Evolutionary conservation across 2,797 vertebrate species (phyloP).

Genomic region (Takifugu ocellatus): DNA sequence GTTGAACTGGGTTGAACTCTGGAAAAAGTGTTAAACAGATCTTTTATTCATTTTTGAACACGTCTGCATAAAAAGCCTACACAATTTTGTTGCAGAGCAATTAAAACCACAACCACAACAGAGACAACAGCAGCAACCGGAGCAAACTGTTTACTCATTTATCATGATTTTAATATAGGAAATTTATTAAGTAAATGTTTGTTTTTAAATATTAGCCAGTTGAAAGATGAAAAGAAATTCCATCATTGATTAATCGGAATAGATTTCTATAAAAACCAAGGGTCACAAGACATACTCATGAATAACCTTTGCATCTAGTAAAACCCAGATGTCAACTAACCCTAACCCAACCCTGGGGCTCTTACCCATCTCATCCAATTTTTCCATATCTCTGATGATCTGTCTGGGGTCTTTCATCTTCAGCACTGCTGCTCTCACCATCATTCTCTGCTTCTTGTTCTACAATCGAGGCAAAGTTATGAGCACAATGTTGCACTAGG

Average conservation of each 20-base stretch:
- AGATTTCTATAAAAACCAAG: not conserved
- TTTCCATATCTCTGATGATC: slow-evolving; percentile 98
- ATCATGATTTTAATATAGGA: too few relatives aligned
- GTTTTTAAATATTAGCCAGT: too few relatives aligned
- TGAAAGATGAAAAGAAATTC: not conserved
- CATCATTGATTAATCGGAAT: not conserved
- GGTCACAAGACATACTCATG: too few relatives aligned
- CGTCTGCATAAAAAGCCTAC: too few relatives aligned
- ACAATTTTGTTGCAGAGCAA: too few relatives aligned
- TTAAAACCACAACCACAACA: too few relatives aligned
- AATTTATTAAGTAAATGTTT: too few relatives aligned
- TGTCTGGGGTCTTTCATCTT: slow-evolving; percentile 99
- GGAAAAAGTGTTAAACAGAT: not conserved
- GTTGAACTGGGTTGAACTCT: slow-evolving; percentile 98
- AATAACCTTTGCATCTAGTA: too few relatives aligned
- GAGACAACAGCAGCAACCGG: too few relatives aligned
- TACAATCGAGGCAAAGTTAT: slow-evolving; percentile 41
- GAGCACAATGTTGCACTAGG: not conserved
- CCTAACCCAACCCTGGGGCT: not conserved
- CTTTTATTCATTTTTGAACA: too few relatives aligned
- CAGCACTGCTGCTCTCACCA: slow-evolving; percentile 95
- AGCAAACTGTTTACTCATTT: not conserved
- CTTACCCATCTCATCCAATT: slow-evolving; percentile 97
- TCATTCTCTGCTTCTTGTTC: slow-evolving; percentile 99
- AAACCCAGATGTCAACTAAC: too few relatives aligned